Evolutionary conservation across 2,797 vertebrate genomes (phyloP), one percentile per base, ranked within the genome.

Genomic region (Argyrosomus regius): DNA sequence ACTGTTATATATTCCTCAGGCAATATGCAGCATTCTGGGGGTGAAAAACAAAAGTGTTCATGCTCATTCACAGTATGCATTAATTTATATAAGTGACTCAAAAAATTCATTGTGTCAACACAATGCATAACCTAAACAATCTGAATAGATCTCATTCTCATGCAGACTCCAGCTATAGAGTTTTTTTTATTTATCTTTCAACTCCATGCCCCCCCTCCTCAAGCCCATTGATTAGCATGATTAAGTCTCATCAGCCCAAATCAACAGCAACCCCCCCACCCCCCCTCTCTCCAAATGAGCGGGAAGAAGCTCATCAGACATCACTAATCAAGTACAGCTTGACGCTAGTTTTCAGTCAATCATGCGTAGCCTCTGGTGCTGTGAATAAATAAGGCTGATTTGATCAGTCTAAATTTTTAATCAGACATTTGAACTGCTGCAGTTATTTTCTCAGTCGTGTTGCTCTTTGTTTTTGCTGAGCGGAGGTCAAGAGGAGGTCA

Each of bases 171-270:
- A 68, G 61, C 70, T 57, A 9, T 49, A 52, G 7, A 62, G 9
- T 9, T 3, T 63, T 50, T 72, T 78, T 58, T 72, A 46, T 62
- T 69, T 77, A 45, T 75, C 46, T 61, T 75, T 74, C 58, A 50
- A 72, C 69, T 11, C 54, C 39, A n/a, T 59, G 14, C 50, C 6
- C 41, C 48, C 60, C 26, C 57, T 68, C 50, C 75, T 46, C 22
- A 53, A 83, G 81, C 68, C 50, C 84, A 93, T 93, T 94, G 92
- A 95, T 94, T 93, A 91, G 87, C 80, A 80, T 91, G 89, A 95
- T 94, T 92, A 93, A 91, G 85, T 83, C 88, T 95, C 91, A 95
- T 95, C 92, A 92, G 75, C 81, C 86, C 90, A 91, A 90, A 93
- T 94, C 92, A 90, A 93, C 86, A 82, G 26, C 75, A 53, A 6